Evolutionary conservation across 1,140 invertebrate genomes (phyloP).

Genomic region (Drosophila watanabei): DNA sequence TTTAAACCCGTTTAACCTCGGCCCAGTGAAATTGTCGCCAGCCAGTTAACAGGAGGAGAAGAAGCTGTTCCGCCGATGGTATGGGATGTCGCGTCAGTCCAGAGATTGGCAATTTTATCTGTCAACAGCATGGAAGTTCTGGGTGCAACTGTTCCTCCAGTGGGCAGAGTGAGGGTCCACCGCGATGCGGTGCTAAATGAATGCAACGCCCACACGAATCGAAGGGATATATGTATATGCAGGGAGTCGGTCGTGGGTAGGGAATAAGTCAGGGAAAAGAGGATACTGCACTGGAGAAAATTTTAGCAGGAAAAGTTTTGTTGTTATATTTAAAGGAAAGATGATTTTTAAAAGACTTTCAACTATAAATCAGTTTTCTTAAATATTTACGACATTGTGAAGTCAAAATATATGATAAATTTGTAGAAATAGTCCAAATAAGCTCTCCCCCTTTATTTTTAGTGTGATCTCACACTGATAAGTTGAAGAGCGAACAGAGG

Average conservation of each 20-base stretch:
- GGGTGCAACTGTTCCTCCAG: conserved; percentile 34
- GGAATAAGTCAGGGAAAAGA: not conserved
- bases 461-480: conserved; percentile 45
- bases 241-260: conserved; percentile 14
- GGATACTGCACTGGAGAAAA: conserved; percentile 7
- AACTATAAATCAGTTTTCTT: not conserved
- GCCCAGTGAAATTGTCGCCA: conserved; percentile 69
- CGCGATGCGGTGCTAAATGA: conserved; percentile 26
- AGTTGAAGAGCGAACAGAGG: conserved; percentile 13
- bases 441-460: not conserved
- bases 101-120: conserved; percentile 81
- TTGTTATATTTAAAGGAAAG: not conserved
- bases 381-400: not conserved
- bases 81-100: conserved; percentile 40
- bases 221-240: conserved; percentile 25
- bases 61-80: conserved; percentile 17
- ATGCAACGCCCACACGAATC: conserved; percentile 67
- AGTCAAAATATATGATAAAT: no score
- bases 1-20: conserved; percentile 78
- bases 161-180: conserved; percentile 5
- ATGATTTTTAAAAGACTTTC: not conserved
- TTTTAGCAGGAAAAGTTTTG: no score
- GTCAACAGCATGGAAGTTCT: conserved; percentile 70
- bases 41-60: conserved; percentile 8
- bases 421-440: not conserved